Evolutionary conservation across 2,888 invertebrate genomes (phyloP).

Genomic region (Agonopterix subpropinquella): DNA sequence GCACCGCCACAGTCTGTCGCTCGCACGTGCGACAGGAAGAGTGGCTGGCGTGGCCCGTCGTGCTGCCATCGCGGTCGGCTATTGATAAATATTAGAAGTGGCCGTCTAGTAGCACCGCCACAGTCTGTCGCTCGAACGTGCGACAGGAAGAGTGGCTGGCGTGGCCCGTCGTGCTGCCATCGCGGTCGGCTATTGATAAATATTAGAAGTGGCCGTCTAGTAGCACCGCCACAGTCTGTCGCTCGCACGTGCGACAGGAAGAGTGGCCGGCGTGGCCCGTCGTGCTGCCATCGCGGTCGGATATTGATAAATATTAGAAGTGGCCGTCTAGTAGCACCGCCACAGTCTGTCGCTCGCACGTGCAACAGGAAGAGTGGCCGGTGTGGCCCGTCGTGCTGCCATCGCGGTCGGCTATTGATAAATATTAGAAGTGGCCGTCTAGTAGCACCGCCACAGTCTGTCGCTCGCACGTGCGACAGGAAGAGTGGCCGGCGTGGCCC

Average conservation of each 20-base stretch:
- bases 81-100: conserved; percentile 48
- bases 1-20: conserved; percentile 5
- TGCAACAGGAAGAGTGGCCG: conserved; percentile 49
- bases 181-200: conserved; percentile 62
- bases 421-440: conserved; percentile 21
- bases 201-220: conserved; percentile 8
- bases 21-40: conserved; percentile 43
- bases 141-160: conserved; percentile 53
- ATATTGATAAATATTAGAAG: conserved; percentile 53
- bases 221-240: conserved; percentile 1
- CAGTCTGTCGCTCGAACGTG: conserved; percentile 16
- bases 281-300: conserved; percentile 56
- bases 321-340: no score
- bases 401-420: conserved; percentile 61
- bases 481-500: conserved; percentile 45
- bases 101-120: no score
- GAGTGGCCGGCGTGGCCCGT: conserved; percentile 47
- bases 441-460: no score
- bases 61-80: conserved; percentile 55
- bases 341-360: conserved; percentile 15
- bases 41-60: conserved; percentile 47
- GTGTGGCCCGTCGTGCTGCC: conserved; percentile 51
- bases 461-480: conserved; percentile 21
- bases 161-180: conserved; percentile 54
- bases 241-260: conserved; percentile 36